phyloP scores from a whole-genome alignment of 2,797 vertebrate genomes.

The Gastrophryne carolinensis region DNA sequence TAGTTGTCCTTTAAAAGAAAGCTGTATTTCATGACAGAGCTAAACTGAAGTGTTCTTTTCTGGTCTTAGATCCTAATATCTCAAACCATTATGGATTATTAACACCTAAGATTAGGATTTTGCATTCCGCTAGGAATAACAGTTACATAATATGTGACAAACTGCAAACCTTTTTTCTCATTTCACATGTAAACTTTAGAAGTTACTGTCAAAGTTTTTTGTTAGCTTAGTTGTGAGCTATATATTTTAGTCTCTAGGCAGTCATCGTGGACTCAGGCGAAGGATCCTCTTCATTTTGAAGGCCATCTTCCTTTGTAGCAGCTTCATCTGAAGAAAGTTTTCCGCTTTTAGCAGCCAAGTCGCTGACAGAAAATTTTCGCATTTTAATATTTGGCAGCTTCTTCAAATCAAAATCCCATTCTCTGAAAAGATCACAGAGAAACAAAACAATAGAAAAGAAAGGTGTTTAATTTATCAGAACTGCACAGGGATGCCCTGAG shows the following conservation, averaged over 20 bases:
- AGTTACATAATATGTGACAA: conserved; percentile 3
- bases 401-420: conserved; percentile 90
- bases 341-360: conserved; percentile 55
- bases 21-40: background rate
- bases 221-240: conserved; percentile 27
- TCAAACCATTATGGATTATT: conserved; percentile 13
- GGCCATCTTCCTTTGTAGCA: conserved; percentile 54
- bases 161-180: conserved; percentile 15
- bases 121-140: background rate
- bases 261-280: conserved; percentile 56
- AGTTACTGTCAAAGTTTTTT: conserved; percentile 18
- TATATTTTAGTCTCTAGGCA: conserved; percentile 35
- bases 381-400: conserved; percentile 94
- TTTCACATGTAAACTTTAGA: conserved; percentile 38
- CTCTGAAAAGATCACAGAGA: conserved; percentile 68
- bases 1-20: too few species aligned
- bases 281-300: conserved; percentile 52
- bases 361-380: conserved; percentile 78
- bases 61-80: background rate
- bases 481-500: conserved; percentile 18
- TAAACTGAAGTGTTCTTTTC: background rate
- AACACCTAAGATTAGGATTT: conserved; percentile 5
- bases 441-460: background rate
- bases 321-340: conserved; percentile 50
- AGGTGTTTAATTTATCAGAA: conserved; percentile 34